Conservation (phyloP, 2,113 vertebrate genomes). For the Pungitius pungitius region DNA sequence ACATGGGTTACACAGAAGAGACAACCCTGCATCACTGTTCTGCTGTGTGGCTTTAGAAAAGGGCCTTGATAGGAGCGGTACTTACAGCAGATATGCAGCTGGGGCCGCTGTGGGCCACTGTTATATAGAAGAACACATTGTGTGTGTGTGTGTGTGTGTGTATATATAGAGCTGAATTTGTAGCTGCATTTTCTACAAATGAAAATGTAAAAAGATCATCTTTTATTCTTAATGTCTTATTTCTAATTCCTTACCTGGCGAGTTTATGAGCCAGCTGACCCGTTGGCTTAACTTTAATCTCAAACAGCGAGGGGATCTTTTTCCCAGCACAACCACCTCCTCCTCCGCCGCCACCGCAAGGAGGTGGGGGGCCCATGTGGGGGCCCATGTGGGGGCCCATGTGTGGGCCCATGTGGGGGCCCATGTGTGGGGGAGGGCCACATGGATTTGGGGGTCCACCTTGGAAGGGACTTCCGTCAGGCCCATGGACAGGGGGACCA, state of each 20-base stretch:
- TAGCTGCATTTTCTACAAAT: too few species aligned
- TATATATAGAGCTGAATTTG: too few species aligned
- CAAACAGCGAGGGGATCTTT: conserved; percentile 95
- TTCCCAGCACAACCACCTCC: conserved; percentile 68
- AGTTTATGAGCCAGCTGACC: conserved; percentile 94
- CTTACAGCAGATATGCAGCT: neutral
- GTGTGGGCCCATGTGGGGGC: conserved; percentile 51
- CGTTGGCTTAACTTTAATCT: conserved; percentile 93
- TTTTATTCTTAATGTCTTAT: neutral
- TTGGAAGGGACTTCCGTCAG: conserved; percentile 79
- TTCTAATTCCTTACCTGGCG: conserved; percentile 81
- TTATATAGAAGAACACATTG: neutral
- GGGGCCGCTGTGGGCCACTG: neutral
- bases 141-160: too few species aligned
- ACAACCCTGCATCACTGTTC: too few species aligned
- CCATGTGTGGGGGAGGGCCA: conserved; percentile 75
- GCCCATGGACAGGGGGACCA: conserved; percentile 73
- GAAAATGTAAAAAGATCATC: neutral
- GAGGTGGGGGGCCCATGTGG: conserved; percentile 78
- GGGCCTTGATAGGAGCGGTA: neutral
- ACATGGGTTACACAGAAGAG: neutral
- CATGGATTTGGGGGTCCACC: conserved; percentile 77
- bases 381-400: too few species aligned
- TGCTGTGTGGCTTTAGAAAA: neutral
- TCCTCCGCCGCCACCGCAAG: conserved; percentile 71